A percentile compares a stretch with the other conserved stretches of the same genome.
These are phyloP conservation scores for Leptodactylus fuscus DNA, from an alignment of 2,113 vertebrate genomes.

Conservation along the genomic window DNA sequence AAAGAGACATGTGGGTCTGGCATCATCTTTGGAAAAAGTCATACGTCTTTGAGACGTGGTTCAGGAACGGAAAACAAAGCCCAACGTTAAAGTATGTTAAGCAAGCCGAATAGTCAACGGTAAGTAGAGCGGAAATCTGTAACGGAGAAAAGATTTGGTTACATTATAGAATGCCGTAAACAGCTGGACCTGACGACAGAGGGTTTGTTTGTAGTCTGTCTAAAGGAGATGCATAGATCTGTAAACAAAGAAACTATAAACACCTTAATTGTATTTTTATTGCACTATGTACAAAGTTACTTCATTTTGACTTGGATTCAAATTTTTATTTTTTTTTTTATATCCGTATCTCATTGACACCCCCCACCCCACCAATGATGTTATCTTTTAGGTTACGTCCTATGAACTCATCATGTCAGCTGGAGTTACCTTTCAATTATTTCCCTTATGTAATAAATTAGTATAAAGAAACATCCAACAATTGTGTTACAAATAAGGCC, in stretches of 20 bases:
- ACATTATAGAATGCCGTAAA: not conserved
- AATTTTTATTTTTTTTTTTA: too few species aligned
- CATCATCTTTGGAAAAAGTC: constrained; percentile 28
- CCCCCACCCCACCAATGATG: not conserved
- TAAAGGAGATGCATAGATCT: too few species aligned
- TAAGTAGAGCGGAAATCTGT: not conserved
- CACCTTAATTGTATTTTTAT: too few species aligned
- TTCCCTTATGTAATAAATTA: not conserved
- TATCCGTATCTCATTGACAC: not conserved
- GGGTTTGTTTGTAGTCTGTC: too few species aligned
- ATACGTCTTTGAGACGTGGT: constrained; percentile 10
- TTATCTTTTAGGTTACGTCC: not conserved
- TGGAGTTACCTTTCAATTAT: not conserved
- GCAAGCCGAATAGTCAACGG: not conserved
- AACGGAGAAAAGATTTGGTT: not conserved
- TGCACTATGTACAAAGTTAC: too few species aligned
- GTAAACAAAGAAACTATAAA: too few species aligned
- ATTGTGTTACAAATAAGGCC: not conserved
- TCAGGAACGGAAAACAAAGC: constrained; percentile 3
- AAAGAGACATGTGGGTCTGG: constrained; percentile 16
- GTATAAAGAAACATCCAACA: not conserved
- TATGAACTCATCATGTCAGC: not conserved
- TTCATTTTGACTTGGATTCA: too few species aligned
- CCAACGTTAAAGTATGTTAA: constrained; percentile 7
- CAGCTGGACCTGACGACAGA: too few species aligned